phyloP scores from a whole-genome alignment of 1,140 invertebrate species.

The Pentalonia nigronervosa region DNA sequence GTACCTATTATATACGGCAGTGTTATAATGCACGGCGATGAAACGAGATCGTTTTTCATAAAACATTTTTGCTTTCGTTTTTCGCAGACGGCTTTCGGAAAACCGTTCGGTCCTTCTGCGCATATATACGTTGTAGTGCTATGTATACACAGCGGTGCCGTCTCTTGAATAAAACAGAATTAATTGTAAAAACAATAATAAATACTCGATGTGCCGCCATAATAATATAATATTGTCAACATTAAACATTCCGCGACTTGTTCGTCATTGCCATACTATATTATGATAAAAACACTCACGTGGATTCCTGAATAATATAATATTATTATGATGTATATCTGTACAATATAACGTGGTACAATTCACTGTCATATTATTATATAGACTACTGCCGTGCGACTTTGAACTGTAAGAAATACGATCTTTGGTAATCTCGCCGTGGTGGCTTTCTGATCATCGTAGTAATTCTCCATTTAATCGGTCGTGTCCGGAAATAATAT shows the following conservation, averaged over 20 bases:
- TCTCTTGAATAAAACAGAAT: background rate
- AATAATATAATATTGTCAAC: background rate
- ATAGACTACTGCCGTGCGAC: too few species aligned
- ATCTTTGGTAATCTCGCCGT: too few species aligned
- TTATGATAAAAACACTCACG: background rate
- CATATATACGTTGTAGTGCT: background rate
- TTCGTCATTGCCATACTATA: background rate
- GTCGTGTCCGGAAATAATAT: too few species aligned
- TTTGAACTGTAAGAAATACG: too few species aligned
- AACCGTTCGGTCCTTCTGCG: background rate
- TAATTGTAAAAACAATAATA: background rate
- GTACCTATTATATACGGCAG: background rate
- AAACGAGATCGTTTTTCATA: constrained; percentile 14
- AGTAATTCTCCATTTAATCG: too few species aligned
- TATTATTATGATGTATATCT: background rate
- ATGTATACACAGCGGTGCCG: background rate
- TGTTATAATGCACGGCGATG: background rate
- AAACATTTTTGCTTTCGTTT: background rate
- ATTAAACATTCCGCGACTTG: background rate
- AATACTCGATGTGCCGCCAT: background rate
- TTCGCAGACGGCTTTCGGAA: background rate
- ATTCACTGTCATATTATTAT: too few species aligned
- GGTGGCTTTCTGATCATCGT: too few species aligned
- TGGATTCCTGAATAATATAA: background rate
- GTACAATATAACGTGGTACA: too few species aligned